Percentiles rank a stretch among this genome's conserved stretches.
Evolutionary conservation across 2,888 invertebrate genomes (phyloP).

Genomic region (Ametastegia equiseti): DNA sequence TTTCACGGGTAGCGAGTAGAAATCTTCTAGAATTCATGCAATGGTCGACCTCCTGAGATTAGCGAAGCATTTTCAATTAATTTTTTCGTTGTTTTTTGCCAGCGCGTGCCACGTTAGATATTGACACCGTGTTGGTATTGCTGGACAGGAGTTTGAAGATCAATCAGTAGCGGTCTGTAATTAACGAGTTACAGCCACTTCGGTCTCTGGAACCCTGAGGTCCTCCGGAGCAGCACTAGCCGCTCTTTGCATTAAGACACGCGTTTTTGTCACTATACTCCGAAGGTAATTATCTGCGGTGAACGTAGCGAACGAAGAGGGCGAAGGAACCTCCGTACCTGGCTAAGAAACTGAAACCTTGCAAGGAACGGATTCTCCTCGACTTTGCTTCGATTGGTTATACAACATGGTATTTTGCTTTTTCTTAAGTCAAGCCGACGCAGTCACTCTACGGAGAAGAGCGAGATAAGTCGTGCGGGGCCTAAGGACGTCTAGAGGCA

Average conservation of each 20-base stretch:
- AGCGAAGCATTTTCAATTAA: constrained; percentile 43
- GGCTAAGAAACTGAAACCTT: constrained; percentile 49
- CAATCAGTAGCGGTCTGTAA: constrained; percentile 75
- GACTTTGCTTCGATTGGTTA: constrained; percentile 70
- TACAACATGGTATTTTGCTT: constrained; percentile 70
- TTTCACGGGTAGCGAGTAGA: neutral
- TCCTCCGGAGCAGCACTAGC: constrained; percentile 57
- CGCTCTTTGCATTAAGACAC: constrained; percentile 73
- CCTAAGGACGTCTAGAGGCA: constrained; percentile 71
- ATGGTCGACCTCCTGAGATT: neutral
- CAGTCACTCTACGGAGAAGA: constrained; percentile 45
- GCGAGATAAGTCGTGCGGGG: constrained; percentile 49
- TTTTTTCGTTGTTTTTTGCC: constrained; percentile 48
- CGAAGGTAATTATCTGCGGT: constrained; percentile 68
- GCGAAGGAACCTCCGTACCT: constrained; percentile 52
- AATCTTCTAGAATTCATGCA: neutral
- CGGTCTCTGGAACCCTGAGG: constrained; percentile 30
- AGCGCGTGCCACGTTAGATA: constrained; percentile 69
- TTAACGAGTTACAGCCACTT: constrained; percentile 73
- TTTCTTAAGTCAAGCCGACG: constrained; percentile 65
- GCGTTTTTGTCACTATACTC: constrained; percentile 73
- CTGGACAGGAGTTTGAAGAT: constrained; percentile 64
- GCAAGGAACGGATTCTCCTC: constrained; percentile 49
- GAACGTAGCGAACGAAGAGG: constrained; percentile 59
- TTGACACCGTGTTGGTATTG: constrained; percentile 69